A percentile compares a stretch with the other conserved stretches of the same genome.
Conservation (phyloP, 2,113 vertebrate genomes). For the Myocastor coypus region DNA sequence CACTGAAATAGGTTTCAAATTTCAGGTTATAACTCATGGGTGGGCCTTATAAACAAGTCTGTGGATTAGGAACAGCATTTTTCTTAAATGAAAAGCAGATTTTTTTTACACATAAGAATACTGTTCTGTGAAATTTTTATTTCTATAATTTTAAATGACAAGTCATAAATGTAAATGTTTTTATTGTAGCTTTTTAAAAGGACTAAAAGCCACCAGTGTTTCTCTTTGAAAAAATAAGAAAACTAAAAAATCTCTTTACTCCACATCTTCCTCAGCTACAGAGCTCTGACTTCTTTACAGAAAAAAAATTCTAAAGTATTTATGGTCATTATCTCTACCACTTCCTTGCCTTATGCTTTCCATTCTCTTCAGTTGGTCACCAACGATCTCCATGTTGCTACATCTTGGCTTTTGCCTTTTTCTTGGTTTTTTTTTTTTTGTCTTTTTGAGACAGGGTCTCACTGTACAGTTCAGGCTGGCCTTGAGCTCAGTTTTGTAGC, state of each 20-base stretch:
- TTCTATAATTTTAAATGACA: background rate
- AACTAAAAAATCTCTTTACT: background rate
- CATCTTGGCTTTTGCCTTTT: background rate
- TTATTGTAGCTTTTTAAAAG: background rate
- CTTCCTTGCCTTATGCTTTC: background rate
- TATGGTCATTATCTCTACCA: background rate
- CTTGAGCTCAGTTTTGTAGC: too few species aligned
- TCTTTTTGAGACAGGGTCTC: too few species aligned
- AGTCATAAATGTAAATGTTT: background rate
- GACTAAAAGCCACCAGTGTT: background rate
- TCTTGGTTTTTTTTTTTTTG: background rate
- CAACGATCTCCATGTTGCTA: background rate
- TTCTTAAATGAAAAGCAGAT: background rate
- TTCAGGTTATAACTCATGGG: background rate
- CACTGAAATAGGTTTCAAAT: background rate
- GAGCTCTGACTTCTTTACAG: background rate
- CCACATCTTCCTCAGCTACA: background rate
- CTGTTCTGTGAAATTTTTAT: background rate
- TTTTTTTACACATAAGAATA: background rate
- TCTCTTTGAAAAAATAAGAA: background rate
- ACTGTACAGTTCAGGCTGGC: too few species aligned
- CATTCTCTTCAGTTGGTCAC: background rate
- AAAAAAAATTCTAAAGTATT: background rate
- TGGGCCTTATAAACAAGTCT: background rate
- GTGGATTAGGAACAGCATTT: background rate